Percentiles rank a stretch among this genome's conserved stretches.
Conservation (phyloP, 2,797 vertebrate genomes). For the Intellagama lesueurii region DNA sequence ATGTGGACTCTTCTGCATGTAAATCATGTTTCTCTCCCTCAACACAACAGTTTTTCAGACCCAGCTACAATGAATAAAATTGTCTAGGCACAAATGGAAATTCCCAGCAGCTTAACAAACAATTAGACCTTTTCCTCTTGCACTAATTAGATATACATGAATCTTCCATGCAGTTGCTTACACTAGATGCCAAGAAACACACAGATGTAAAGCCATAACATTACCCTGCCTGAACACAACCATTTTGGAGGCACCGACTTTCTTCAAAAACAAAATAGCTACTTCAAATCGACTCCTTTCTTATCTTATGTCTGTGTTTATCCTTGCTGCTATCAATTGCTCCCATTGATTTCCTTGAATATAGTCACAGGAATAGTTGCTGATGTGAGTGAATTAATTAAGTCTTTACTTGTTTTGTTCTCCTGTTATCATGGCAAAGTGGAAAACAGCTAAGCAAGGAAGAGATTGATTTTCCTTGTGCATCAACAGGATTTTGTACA, state of each 20-base stretch:
- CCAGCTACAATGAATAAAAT: background rate
- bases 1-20: no score
- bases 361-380: slow-evolving; percentile 34
- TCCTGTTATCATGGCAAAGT: slow-evolving; percentile 18
- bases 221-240: background rate
- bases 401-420: slow-evolving; percentile 30
- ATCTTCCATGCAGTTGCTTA: background rate
- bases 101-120: background rate
- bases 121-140: background rate
- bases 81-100: background rate
- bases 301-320: background rate
- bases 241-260: background rate
- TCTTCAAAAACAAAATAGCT: background rate
- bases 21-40: no score
- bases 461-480: slow-evolving; percentile 33
- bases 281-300: slow-evolving; percentile 9
- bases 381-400: slow-evolving; percentile 35
- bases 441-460: slow-evolving; percentile 23
- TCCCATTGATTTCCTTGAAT: slow-evolving; percentile 29
- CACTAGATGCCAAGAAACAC: background rate
- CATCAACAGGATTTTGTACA: slow-evolving; percentile 17
- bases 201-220: background rate
- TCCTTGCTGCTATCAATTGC: slow-evolving; percentile 29
- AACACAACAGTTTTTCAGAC: background rate
- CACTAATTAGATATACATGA: background rate